Percentiles rank a stretch among this genome's conserved stretches.
Conservation (phyloP, 2,797 vertebrate species). For the Coreius guichenoti region DNA sequence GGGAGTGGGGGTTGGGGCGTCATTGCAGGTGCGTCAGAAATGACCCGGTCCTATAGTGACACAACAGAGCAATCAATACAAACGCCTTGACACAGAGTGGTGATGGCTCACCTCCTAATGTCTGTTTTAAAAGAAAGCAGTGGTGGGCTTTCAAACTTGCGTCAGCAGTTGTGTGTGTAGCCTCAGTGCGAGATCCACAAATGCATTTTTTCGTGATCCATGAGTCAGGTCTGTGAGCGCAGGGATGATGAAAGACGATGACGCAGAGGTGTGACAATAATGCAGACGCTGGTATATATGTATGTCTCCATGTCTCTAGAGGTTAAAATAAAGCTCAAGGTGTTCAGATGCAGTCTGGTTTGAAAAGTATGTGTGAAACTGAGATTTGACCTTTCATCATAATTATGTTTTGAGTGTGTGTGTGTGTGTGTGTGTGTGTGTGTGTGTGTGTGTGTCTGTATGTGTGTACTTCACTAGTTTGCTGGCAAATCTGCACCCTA, state of each 20-base stretch:
- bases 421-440: conserved; percentile 31
- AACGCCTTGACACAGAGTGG: not conserved
- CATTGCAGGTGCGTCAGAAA: conserved; percentile 32
- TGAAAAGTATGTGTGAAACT: not conserved
- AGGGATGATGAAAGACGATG: conserved; percentile 50
- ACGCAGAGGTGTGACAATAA: conserved; percentile 36
- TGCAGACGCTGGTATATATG: not conserved
- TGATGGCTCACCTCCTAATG: not conserved
- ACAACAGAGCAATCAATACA: conserved; percentile 35
- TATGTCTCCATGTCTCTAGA: not conserved
- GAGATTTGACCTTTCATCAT: conserved; percentile 14
- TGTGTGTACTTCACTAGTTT: conserved; percentile 19
- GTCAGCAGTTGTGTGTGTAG: conserved; percentile 7
- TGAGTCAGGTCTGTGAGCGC: conserved; percentile 40
- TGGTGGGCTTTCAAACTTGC: conserved; percentile 17
- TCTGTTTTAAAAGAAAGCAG: not conserved
- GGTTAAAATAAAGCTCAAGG: conserved; percentile 10
- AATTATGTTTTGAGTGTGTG: conserved; percentile 2
- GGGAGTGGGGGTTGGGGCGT: not conserved
- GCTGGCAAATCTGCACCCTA: not conserved
- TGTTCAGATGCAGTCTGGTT: not conserved
- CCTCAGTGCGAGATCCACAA: conserved; percentile 13
- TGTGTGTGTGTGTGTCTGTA: conserved; percentile 36
- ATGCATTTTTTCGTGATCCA: conserved; percentile 33
- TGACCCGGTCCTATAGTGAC: conserved; percentile 5